Percentiles rank a stretch among this genome's conserved stretches.
phyloP scores from a whole-genome alignment of 2,113 vertebrate species.

The Climacteris rufus region DNA sequence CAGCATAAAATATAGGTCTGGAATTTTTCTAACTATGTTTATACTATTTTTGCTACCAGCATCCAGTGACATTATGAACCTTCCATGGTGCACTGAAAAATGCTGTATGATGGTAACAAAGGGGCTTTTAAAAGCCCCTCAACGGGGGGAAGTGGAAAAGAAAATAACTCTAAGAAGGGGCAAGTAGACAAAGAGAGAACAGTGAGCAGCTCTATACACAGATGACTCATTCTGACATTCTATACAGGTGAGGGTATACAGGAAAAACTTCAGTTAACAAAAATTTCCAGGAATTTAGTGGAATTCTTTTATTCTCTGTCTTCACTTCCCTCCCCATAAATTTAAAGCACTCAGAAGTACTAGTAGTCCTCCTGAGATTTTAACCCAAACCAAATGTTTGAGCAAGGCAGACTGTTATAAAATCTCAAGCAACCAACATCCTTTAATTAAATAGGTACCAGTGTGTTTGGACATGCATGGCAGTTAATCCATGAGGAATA shows the following conservation, averaged over 20 bases:
- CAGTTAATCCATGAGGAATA: not conserved
- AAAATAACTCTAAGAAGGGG: not conserved
- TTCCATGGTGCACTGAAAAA: not conserved
- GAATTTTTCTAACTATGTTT: not conserved
- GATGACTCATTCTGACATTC: not conserved
- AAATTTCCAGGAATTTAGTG: conserved; percentile 28
- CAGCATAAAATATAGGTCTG: not conserved
- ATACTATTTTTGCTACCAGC: not conserved
- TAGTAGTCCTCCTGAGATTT: conserved; percentile 21
- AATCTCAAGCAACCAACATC: not conserved
- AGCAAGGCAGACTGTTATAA: conserved; percentile 12
- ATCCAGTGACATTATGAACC: not conserved
- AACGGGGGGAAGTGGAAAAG: not conserved
- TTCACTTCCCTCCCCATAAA: not conserved
- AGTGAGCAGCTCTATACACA: not conserved
- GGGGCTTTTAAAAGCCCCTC: not conserved
- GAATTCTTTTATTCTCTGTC: not conserved
- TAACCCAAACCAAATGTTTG: conserved; percentile 9
- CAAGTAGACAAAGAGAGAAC: not conserved
- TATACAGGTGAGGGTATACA: not conserved
- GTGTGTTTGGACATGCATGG: not conserved
- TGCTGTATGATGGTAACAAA: not conserved
- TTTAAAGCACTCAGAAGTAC: not conserved
- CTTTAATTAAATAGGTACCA: not conserved
- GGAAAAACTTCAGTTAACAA: not conserved